Percentiles rank a stretch among this genome's conserved stretches.
phyloP scores from a whole-genome alignment of 2,797 vertebrate species.

The Malurus splendens region DNA sequence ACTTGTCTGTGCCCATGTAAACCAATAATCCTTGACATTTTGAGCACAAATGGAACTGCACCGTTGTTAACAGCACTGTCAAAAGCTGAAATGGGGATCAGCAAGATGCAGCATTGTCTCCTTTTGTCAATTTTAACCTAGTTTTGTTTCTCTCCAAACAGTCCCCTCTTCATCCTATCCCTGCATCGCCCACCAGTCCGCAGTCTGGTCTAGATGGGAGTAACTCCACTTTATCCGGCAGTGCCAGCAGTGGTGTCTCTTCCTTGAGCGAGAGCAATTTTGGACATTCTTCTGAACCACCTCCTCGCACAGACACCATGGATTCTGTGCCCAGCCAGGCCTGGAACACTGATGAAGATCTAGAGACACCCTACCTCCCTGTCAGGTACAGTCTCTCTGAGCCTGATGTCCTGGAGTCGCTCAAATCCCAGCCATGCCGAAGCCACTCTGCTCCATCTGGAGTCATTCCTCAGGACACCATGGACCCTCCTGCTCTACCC shows the following conservation, averaged over 20 bases:
- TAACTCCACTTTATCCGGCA: constrained; percentile 96
- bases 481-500: constrained; percentile 87
- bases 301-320: constrained; percentile 82
- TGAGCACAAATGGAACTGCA: neutral
- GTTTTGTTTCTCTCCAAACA: constrained; percentile 62
- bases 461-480: constrained; percentile 75
- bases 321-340: constrained; percentile 93
- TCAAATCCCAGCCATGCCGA: constrained; percentile 83
- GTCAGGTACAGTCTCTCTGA: constrained; percentile 95
- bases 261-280: constrained; percentile 98
- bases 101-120: neutral
- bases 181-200: constrained; percentile 95
- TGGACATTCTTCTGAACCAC: constrained; percentile 85
- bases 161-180: constrained; percentile 97
- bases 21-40: neutral
- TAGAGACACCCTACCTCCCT: constrained; percentile 89
- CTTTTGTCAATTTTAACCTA: constrained; percentile 27
- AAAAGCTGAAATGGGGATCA: neutral
- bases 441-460: constrained; percentile 85
- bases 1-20: neutral
- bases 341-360: constrained; percentile 92
- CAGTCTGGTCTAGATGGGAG: constrained; percentile 97
- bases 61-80: neutral
- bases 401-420: constrained; percentile 87
- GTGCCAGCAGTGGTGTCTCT: constrained; percentile 96